Percentiles rank a stretch among this genome's conserved stretches.
phyloP scores from a whole-genome alignment of 2,113 vertebrate species.

The Nanger granti region DNA sequence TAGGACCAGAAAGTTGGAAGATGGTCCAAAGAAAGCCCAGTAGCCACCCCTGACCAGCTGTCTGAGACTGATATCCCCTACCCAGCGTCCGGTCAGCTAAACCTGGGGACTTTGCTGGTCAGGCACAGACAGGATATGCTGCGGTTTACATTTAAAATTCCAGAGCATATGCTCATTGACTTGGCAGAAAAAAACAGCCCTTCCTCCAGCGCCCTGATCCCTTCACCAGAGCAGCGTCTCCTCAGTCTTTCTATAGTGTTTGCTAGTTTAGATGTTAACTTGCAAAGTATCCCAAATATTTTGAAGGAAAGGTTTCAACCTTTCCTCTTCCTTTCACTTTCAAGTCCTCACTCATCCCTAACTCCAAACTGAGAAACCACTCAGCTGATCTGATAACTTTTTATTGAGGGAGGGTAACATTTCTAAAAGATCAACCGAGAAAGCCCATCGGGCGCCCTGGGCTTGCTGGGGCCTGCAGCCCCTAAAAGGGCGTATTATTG shows the following conservation, averaged over 20 bases:
- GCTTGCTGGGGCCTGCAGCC: background rate
- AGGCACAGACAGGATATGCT: too few relatives aligned
- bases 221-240: accelerated
- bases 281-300: background rate
- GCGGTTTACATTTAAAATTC: background rate
- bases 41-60: background rate
- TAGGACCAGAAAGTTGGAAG: background rate
- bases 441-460: background rate
- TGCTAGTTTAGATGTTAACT: background rate
- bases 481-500: background rate
- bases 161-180: background rate
- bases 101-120: background rate
- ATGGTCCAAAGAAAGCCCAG: background rate
- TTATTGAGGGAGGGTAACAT: background rate
- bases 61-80: background rate
- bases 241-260: background rate
- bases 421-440: background rate
- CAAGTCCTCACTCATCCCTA: background rate
- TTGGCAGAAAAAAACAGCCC: background rate
- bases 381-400: background rate
- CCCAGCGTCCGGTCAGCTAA: accelerated
- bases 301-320: background rate
- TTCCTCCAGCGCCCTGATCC: background rate
- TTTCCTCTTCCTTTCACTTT: background rate
- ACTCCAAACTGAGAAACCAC: background rate